These are phyloP conservation scores for Blera fallax DNA, from an alignment of 2,888 invertebrate species.

Conservation along the genomic window DNA sequence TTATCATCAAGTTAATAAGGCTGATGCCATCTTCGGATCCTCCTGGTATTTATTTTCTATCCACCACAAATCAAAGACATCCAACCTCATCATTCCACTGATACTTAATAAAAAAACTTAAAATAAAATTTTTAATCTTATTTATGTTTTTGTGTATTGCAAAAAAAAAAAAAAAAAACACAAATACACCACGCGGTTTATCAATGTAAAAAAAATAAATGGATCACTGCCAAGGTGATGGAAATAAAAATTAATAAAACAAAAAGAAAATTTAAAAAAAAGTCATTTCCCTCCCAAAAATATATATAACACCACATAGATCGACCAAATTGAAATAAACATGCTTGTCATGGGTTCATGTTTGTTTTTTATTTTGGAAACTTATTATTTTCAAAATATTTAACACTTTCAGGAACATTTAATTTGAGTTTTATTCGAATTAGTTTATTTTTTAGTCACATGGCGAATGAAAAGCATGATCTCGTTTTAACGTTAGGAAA, in stretches of 20 bases:
- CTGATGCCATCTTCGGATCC: constrained; percentile 26
- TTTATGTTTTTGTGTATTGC: constrained; percentile 8
- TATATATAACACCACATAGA: not conserved
- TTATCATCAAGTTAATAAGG: not conserved
- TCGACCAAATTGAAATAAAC: not conserved
- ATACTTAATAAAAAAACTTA: constrained; percentile 10
- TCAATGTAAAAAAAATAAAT: not conserved
- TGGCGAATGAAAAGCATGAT: constrained; percentile 16
- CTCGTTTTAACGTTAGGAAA: not conserved
- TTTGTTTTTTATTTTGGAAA: not conserved
- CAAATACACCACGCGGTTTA: not conserved
- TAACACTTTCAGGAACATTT: not conserved
- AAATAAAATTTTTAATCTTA: constrained; percentile 10
- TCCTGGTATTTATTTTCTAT: constrained; percentile 1
- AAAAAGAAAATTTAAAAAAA: not conserved
- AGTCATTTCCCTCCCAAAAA: not conserved
- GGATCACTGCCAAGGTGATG: constrained; percentile 23
- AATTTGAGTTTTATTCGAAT: not conserved
- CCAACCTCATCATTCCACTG: not conserved
- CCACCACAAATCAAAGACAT: constrained; percentile 18
- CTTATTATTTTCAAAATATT: not conserved
- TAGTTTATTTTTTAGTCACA: constrained; percentile 1
- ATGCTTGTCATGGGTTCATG: not conserved
- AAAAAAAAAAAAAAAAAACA: not conserved
- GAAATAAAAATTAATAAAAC: not conserved